phyloP scores from a whole-genome alignment of 2,888 invertebrate species.

The Eueremaeus valkanovi region DNA sequence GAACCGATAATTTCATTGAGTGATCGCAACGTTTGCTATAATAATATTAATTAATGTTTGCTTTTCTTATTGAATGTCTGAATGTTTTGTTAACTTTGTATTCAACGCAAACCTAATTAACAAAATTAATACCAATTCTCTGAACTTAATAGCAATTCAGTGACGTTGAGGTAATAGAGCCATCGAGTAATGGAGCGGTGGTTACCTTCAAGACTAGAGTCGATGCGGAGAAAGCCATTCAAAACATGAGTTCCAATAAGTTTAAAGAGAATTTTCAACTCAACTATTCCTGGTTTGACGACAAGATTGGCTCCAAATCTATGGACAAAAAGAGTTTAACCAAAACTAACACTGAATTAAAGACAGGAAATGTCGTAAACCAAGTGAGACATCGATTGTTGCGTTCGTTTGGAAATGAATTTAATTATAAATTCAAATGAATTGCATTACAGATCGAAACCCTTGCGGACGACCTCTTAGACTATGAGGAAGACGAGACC shows the following conservation, averaged over 20 bases:
- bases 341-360: background rate
- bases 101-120: background rate
- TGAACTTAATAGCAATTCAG: constrained; percentile 67
- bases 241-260: constrained; percentile 21
- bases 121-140: constrained; percentile 32
- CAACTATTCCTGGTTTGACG: constrained; percentile 38
- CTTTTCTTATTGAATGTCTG: background rate
- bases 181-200: constrained; percentile 69
- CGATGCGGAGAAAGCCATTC: constrained; percentile 66
- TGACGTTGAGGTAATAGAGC: constrained; percentile 75
- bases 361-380: no score
- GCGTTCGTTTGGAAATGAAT: no score
- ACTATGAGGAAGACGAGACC: constrained; percentile 16
- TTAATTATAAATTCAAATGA: background rate
- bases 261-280: constrained; percentile 31
- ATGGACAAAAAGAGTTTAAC: background rate
- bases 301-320: constrained; percentile 2
- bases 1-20: background rate
- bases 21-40: constrained; percentile 28
- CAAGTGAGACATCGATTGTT: background rate
- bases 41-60: background rate
- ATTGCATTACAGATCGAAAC: constrained; percentile 9
- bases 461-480: background rate
- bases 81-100: background rate
- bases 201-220: constrained; percentile 70